These are phyloP conservation scores for Conistra vaccinii DNA, from an alignment of 2,888 invertebrate species.

Conservation along the genomic window DNA sequence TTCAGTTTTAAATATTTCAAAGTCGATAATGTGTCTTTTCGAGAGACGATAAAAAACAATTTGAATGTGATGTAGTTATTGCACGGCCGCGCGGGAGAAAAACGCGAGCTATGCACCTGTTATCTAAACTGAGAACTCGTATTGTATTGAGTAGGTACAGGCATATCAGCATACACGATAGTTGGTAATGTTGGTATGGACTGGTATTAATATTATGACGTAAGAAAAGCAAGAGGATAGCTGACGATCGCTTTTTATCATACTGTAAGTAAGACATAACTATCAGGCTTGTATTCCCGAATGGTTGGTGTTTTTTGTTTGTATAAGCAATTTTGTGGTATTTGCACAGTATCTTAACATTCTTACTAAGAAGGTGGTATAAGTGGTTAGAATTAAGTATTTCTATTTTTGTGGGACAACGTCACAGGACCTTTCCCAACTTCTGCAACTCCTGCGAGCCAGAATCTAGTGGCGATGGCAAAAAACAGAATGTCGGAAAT, in stretches of 20 bases:
- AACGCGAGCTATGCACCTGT: background rate
- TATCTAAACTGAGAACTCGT: conserved; percentile 7
- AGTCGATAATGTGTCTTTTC: background rate
- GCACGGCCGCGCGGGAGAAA: background rate
- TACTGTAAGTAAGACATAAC: background rate
- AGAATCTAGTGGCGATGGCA: background rate
- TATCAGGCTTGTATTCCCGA: background rate
- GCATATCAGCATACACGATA: background rate
- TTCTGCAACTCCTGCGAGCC: background rate
- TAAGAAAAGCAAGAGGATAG: conserved; percentile 1
- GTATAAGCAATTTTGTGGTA: background rate
- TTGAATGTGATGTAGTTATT: background rate
- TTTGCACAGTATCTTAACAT: background rate
- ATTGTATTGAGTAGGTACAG: background rate
- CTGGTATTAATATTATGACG: conserved; percentile 17
- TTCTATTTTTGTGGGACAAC: background rate
- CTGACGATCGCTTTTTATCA: conserved; percentile 19
- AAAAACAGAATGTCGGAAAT: background rate
- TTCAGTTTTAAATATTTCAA: background rate
- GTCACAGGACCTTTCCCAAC: background rate
- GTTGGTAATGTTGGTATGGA: background rate
- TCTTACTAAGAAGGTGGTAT: background rate
- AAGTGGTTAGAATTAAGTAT: background rate
- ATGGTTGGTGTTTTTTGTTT: too few relatives aligned
- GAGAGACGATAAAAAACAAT: background rate